Percentiles rank a stretch among this genome's conserved stretches.
phyloP scores from a whole-genome alignment of 2,113 vertebrate genomes.

The Vulpes vulpes region DNA sequence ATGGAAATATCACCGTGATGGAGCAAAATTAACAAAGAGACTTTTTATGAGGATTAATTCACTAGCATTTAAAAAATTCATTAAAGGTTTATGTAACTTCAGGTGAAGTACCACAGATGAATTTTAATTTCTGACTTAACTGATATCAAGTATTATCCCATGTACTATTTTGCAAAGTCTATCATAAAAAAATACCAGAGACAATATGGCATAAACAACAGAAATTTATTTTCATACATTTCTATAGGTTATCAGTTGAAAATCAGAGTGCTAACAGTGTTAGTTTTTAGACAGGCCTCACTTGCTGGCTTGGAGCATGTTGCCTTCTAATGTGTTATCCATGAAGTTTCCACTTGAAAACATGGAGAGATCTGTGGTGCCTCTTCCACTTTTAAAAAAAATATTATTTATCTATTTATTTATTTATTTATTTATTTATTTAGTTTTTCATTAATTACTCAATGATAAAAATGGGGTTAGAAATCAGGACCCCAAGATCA shows the following conservation, averaged over 20 bases:
- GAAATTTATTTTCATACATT: background rate
- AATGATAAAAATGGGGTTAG: background rate
- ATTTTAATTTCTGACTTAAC: background rate
- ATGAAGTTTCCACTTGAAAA: background rate
- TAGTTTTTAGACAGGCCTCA: background rate
- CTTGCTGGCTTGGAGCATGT: background rate
- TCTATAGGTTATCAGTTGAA: background rate
- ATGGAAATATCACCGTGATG: background rate
- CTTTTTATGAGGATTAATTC: background rate
- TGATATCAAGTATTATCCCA: background rate
- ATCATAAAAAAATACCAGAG: background rate
- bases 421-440: background rate
- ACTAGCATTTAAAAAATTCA: background rate
- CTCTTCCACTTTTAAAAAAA: background rate
- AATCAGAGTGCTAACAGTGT: background rate
- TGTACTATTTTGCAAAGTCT: background rate
- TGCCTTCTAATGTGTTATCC: background rate
- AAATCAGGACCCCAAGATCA: background rate
- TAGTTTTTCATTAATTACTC: background rate
- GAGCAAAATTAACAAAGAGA: background rate
- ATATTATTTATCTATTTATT: background rate
- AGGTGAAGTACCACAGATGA: background rate
- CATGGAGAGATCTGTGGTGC: background rate
- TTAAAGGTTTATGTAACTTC: background rate
- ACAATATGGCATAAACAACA: background rate